phyloP scores from a whole-genome alignment of 2,797 vertebrate species.

The Enteromius paludinosus region DNA sequence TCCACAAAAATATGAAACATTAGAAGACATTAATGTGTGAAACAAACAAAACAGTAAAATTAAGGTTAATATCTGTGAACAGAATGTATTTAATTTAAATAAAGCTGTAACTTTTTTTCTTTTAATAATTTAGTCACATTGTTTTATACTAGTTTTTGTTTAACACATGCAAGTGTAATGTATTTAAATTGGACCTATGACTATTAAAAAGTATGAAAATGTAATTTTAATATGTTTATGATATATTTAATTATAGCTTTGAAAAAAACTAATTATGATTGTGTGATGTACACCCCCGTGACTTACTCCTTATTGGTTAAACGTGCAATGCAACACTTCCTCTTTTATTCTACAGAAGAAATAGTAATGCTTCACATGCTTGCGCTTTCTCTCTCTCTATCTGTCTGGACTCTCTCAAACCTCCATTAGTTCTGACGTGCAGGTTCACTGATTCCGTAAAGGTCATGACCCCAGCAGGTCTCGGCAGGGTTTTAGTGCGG shows the following conservation, averaged over 20 bases:
- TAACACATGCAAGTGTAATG: too few species aligned
- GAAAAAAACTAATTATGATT: neutral
- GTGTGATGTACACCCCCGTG: neutral
- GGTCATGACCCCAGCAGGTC: constrained; percentile 81
- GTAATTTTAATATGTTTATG: neutral
- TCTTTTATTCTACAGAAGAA: neutral
- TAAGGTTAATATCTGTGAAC: neutral
- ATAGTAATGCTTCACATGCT: neutral
- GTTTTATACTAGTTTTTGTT: neutral
- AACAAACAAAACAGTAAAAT: neutral
- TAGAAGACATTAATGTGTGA: neutral
- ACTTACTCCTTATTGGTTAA: neutral
- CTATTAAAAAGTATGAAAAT: neutral
- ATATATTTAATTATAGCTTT: neutral
- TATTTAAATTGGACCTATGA: neutral
- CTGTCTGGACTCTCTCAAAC: constrained; percentile 70
- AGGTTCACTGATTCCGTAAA: constrained; percentile 91
- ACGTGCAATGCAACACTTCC: neutral
- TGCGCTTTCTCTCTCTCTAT: constrained; percentile 34
- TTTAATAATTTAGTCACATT: neutral
- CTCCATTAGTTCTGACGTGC: constrained; percentile 87
- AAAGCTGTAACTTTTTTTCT: neutral
- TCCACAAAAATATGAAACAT: neutral
- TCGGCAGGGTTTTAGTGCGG: constrained; percentile 71
- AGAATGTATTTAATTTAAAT: neutral